Evolutionary conservation across 92 coral and sea anemone species (phyloP).

Genomic region (Bergia sp.): DNA sequence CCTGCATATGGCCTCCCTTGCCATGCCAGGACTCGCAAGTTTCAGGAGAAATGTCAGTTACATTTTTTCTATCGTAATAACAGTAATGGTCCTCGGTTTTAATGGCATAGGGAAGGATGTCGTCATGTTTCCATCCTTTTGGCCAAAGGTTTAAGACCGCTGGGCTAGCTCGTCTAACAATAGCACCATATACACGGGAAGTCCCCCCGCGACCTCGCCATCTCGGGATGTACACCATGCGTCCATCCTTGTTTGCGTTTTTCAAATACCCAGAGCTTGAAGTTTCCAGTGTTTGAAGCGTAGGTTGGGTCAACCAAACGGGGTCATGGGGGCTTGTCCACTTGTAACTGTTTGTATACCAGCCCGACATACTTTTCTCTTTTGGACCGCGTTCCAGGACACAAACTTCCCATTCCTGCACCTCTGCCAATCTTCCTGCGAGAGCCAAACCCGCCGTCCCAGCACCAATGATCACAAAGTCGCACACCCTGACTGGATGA

Average conservation of each 20-base stretch:
- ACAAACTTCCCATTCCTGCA: slow-evolving; percentile 51
- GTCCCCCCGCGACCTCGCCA: slow-evolving; percentile 60
- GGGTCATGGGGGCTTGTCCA: slow-evolving; percentile 58
- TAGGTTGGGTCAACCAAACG: slow-evolving; percentile 59
- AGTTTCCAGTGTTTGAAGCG: slow-evolving; percentile 54
- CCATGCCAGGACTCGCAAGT: slow-evolving; percentile 60
- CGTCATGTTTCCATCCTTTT: slow-evolving; percentile 57
- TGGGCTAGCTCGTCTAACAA: slow-evolving; percentile 61
- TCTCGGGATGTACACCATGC: slow-evolving; percentile 56
- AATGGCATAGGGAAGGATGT: slow-evolving; percentile 44
- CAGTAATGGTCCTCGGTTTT: slow-evolving; percentile 60
- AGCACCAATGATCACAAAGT: slow-evolving; percentile 55
- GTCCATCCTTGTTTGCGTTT: slow-evolving; percentile 53
- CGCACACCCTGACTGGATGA: slow-evolving; percentile 37
- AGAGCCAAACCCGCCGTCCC: slow-evolving; percentile 54
- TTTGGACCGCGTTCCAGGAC: slow-evolving; percentile 59
- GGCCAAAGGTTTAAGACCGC: slow-evolving; percentile 60
- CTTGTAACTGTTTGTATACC: slow-evolving; percentile 59
- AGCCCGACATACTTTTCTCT: slow-evolving; percentile 47
- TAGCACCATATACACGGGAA: slow-evolving; percentile 59
- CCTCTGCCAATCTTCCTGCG: slow-evolving; percentile 51
- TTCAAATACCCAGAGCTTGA: neutral
- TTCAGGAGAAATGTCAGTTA: slow-evolving; percentile 40
- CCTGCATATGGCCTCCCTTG: slow-evolving; percentile 61
- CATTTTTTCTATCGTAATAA: slow-evolving; percentile 44